Conservation (phyloP, 1,140 invertebrate species). For the Solenopsis invicta region DNA sequence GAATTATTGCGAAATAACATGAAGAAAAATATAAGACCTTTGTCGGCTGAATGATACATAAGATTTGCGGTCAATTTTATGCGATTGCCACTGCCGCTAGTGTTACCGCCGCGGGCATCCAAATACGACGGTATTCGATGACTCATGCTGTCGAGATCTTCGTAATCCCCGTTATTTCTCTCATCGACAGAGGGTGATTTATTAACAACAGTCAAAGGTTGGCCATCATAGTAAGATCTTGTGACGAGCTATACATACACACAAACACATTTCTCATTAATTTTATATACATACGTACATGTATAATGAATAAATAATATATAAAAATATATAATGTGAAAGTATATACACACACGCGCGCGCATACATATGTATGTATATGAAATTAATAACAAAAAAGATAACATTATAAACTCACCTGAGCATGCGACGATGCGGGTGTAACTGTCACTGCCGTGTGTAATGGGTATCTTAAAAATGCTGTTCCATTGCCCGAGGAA, state of each 20-base stretch:
- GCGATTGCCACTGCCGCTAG: slow-evolving; percentile 45
- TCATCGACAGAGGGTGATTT: slow-evolving; percentile 78
- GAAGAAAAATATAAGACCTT: slow-evolving; percentile 72
- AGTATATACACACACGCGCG: too few species aligned
- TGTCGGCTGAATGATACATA: slow-evolving; percentile 83
- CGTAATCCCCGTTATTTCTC: slow-evolving; percentile 82
- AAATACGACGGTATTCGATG: slow-evolving; percentile 79
- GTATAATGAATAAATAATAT: too few species aligned
- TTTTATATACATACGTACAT: too few species aligned
- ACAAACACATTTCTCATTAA: not conserved
- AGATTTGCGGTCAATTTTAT: slow-evolving; percentile 81
- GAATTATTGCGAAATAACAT: not conserved
- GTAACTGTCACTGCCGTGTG: slow-evolving; percentile 66
- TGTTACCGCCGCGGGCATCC: slow-evolving; percentile 70
- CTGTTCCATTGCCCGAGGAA: slow-evolving; percentile 81
- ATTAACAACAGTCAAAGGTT: slow-evolving; percentile 79
- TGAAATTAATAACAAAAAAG: not conserved
- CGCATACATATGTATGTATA: too few species aligned
- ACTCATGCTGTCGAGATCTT: slow-evolving; percentile 78
- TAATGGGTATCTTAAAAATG: slow-evolving; percentile 78
- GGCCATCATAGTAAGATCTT: slow-evolving; percentile 86
- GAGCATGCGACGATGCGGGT: slow-evolving; percentile 77
- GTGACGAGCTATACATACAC: slow-evolving; percentile 84
- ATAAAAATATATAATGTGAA: too few species aligned
- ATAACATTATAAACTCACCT: slow-evolving; percentile 67